Base-by-base conservation (phyloP, 53 echinoderm and acorn worm genomes). In the Zoroaster sp. region DNA sequence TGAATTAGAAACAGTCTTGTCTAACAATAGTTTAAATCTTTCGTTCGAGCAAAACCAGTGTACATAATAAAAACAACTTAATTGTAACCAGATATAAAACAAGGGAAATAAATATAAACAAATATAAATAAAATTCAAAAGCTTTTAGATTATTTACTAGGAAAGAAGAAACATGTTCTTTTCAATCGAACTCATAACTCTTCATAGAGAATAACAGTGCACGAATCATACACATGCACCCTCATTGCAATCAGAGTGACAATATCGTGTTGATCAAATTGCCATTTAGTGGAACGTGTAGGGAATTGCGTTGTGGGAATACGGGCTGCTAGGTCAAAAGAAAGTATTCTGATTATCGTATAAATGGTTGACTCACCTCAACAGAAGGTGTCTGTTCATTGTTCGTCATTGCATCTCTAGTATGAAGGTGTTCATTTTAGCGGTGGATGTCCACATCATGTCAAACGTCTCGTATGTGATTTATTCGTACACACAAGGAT, bases 181-280 rank as follows among this genome's bases (percentile, higher is more conserved):
- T n/a, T n/a, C n/a, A 5, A 31, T 4, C 17, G 67, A 31, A 67
- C 67, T 10, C 33, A 47, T 18, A 17, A 46, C 52, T 46, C 46
- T 49, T 34, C 43, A 44, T 45, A 76, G 6, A 30, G 46, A 75
- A 76, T 33, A 12, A 63, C 38, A 63, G 25, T 17, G 38, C 63
- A n/a, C n/a, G 37, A 8, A 28, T 66, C 47, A 46, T 14, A 70
- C 71, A 71, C 85, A 70, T 85, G 83, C 83, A 70, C 10, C 51
- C 45, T 46, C 36, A 49, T 70, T 71, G 46, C 69, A 69, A 47
- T 47, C 85, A 71, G 47, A 71, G 69, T 85, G 85, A 71, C 85
- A 85, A 46, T 70, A 83, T 83, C 83, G 20, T 68, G 66, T 79
- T 67, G 85, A 85, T 85, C 83, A 83, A 33, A 83, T 21, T n/a